A percentile compares a stretch with the other conserved stretches of the same genome.
phyloP scores from a whole-genome alignment of 1,140 invertebrate genomes.

The Brachionus sp. region DNA sequence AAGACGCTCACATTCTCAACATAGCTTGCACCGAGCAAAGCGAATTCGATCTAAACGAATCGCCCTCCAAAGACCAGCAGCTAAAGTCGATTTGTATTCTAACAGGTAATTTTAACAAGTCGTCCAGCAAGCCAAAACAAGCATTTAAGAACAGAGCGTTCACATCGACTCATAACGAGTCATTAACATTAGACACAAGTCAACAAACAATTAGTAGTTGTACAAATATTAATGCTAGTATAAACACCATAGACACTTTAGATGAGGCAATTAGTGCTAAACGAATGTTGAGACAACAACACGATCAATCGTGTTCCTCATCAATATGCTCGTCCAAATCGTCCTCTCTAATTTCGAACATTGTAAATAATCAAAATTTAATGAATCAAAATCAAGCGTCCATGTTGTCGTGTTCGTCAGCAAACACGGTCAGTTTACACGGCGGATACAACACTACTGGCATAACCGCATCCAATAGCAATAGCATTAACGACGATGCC shows the following conservation, averaged over 20 bases:
- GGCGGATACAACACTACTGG: slow-evolving; percentile 6
- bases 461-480: slow-evolving; percentile 21
- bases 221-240: slow-evolving; percentile 32
- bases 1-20: slow-evolving; percentile 3
- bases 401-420: background rate
- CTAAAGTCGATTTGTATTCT: slow-evolving; percentile 20
- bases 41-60: background rate
- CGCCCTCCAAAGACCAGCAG: background rate
- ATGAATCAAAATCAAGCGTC: slow-evolving; percentile 4
- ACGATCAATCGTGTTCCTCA: slow-evolving; percentile 20
- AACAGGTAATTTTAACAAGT: slow-evolving; percentile 5
- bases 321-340: slow-evolving; percentile 23
- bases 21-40: background rate
- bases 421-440: background rate
- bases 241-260: slow-evolving; percentile 36
- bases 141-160: background rate
- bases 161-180: slow-evolving; percentile 22
- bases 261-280: slow-evolving; percentile 23
- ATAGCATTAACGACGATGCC: slow-evolving; percentile 32
- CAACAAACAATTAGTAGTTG: slow-evolving; percentile 44
- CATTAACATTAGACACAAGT: slow-evolving; percentile 34
- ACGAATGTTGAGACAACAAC: background rate
- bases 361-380: slow-evolving; percentile 13
- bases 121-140: background rate
- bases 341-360: background rate